Base-by-base conservation (phyloP, 2,113 vertebrate species). In the Sciurus niger region DNA sequence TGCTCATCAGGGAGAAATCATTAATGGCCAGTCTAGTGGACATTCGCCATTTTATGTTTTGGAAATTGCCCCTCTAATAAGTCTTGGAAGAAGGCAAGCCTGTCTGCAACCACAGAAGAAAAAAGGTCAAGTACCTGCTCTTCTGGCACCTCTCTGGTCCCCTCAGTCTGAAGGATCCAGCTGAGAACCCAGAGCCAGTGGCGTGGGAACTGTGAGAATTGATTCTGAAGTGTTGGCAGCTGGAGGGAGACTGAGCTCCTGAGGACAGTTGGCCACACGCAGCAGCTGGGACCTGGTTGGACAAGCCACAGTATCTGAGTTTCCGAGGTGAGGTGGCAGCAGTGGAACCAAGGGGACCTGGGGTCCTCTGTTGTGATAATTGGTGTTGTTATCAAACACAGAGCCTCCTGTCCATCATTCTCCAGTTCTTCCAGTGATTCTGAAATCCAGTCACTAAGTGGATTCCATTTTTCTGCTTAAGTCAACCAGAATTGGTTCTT, bases 51-150 rank as follows among this genome's bases (percentile, higher is more conserved):
- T 46, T 74, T 83, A 40, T 92, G 10, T 43, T 90, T 85, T 72
- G 63, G 37, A 93, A 96, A 95, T 79, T 74, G 14, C 51, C 7
- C 4, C 82, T 89, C 34, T 84, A 89, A 80, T 46, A 79, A 90
- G 32, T 89, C 84, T 84, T 84, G 43, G 79, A 58, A 73, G 30
- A 34, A 93, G 37, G 2, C 2, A 63, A 72, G 34, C 40, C 40
- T 78, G 46, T 30, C 51, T 12, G 13, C 17, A 94, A 37, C 14
- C 30, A 20, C 1, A 46, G 55, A 84, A 34, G 58, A 40, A 78
- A 70, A 37, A 37, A 76, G 12, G 37, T 72, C 40, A 48, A 46
- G 32, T 70, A 13, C 9, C 77, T 76, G 55, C 70, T 84, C 3
- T 43, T 86, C 28, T 40, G 51, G 25, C 12, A 37, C 70, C 10